Evolutionary conservation across 2,113 vertebrate genomes (phyloP).

Genomic region (Peromyscus maniculatus): DNA sequence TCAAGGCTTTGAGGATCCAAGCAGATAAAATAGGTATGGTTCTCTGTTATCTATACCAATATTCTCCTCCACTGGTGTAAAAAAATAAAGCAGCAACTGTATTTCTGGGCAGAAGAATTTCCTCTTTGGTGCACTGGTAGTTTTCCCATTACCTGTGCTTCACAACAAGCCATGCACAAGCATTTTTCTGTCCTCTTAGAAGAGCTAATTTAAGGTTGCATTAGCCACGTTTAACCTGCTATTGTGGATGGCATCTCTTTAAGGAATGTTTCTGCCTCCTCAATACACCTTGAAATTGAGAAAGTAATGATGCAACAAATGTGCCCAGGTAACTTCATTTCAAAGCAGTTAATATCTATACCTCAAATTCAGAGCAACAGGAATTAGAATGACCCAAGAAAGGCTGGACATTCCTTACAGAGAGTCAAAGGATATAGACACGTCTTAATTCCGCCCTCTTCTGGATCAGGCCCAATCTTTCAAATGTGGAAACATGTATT

Average conservation of each 20-base stretch:
- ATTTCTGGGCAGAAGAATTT: conserved; percentile 36
- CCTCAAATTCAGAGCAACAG: conserved; percentile 35
- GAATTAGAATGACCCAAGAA: conserved; percentile 31
- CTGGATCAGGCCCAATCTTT: conserved; percentile 32
- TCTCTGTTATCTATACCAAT: conserved; percentile 61
- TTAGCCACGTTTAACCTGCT: conserved; percentile 78
- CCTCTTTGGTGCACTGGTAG: background rate
- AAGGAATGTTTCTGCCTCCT: conserved; percentile 80
- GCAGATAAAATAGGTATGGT: conserved; percentile 54
- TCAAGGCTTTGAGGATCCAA: conserved; percentile 44
- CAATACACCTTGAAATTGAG: conserved; percentile 81
- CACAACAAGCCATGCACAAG: conserved; percentile 50
- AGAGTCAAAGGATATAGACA: conserved; percentile 39
- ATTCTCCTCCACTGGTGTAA: conserved; percentile 62
- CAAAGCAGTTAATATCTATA: conserved; percentile 70
- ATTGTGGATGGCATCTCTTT: conserved; percentile 74
- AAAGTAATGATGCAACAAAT: conserved; percentile 81
- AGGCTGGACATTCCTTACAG: background rate
- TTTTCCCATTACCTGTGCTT: conserved; percentile 65
- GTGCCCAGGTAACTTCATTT: conserved; percentile 71
- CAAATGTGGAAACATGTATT: background rate
- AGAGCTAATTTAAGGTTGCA: conserved; percentile 76
- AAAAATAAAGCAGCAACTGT: conserved; percentile 65
- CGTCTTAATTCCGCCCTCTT: background rate
- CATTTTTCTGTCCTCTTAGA: conserved; percentile 55